Conservation (phyloP, 2,113 vertebrate genomes). For the Andinoacara biseriatus region DNA sequence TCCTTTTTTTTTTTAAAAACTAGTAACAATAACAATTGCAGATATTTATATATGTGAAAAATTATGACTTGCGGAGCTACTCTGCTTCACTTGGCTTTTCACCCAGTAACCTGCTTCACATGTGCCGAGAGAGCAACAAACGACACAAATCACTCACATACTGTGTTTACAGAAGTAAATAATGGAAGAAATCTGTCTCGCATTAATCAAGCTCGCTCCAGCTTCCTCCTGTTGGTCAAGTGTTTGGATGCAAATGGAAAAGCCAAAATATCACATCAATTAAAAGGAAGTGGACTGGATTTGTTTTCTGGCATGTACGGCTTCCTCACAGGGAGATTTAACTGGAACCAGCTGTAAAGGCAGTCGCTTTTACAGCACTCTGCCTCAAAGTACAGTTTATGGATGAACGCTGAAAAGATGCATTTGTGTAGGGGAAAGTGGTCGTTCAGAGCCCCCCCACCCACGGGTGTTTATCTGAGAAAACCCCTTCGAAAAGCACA, state of each 20-base stretch:
- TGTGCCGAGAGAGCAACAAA: background rate
- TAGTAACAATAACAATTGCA: too few species aligned
- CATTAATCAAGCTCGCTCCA: background rate
- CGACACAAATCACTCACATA: background rate
- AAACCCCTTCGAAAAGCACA: background rate
- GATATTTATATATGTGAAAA: too few species aligned
- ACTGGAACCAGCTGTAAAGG: slow-evolving; percentile 48
- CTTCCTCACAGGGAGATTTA: slow-evolving; percentile 28
- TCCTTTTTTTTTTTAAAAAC: too few species aligned
- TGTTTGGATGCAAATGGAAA: slow-evolving; percentile 2
- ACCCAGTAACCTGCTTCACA: background rate
- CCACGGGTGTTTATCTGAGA: background rate
- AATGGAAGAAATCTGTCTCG: background rate
- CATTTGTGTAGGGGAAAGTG: background rate
- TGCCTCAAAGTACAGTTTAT: background rate
- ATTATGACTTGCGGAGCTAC: too few species aligned
- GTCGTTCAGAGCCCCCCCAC: background rate
- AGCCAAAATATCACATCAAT: slow-evolving; percentile 33
- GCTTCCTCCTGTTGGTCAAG: background rate
- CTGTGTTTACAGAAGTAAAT: background rate
- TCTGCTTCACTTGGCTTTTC: background rate
- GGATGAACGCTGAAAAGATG: background rate
- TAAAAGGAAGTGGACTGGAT: background rate
- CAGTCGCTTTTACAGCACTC: background rate
- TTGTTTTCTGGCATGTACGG: slow-evolving; percentile 33